phyloP scores from a whole-genome alignment of 2,797 vertebrate species.

The Glyptemys insculpta region DNA sequence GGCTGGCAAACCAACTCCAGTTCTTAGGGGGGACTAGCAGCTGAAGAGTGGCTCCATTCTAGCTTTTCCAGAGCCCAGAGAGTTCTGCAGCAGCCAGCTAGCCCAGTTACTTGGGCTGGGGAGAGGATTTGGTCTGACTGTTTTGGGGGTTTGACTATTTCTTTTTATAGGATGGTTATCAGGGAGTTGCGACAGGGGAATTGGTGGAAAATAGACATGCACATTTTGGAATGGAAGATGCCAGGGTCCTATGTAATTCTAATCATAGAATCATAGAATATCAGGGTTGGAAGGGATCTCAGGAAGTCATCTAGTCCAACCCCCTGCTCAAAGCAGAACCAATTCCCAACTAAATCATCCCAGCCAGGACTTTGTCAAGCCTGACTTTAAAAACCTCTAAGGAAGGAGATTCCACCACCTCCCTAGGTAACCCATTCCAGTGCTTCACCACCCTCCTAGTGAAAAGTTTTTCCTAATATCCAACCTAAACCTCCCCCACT shows the following conservation, averaged over 20 bases:
- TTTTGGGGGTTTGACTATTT: not conserved
- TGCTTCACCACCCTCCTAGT: no score
- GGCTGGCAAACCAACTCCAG: not conserved
- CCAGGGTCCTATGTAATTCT: not conserved
- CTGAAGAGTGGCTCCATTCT: not conserved
- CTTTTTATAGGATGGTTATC: not conserved
- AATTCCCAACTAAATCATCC: no score
- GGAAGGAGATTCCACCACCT: no score
- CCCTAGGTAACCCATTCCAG: no score
- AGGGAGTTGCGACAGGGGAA: not conserved
- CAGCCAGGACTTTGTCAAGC: no score
- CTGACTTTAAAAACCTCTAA: no score
- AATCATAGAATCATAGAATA: not conserved
- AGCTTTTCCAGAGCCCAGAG: not conserved
- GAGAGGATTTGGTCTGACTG: not conserved
- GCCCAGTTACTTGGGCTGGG: not conserved
- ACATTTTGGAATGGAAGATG: not conserved
- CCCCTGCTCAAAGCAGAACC: no score
- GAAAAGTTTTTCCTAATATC: no score
- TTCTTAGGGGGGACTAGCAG: not conserved
- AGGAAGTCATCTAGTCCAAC: no score
- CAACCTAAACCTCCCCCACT: no score
- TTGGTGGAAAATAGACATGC: not conserved
- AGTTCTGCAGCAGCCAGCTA: not conserved
- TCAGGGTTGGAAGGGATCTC: no score